phyloP scores from a whole-genome alignment of 2,113 vertebrate genomes.

The Azemiops feae region DNA sequence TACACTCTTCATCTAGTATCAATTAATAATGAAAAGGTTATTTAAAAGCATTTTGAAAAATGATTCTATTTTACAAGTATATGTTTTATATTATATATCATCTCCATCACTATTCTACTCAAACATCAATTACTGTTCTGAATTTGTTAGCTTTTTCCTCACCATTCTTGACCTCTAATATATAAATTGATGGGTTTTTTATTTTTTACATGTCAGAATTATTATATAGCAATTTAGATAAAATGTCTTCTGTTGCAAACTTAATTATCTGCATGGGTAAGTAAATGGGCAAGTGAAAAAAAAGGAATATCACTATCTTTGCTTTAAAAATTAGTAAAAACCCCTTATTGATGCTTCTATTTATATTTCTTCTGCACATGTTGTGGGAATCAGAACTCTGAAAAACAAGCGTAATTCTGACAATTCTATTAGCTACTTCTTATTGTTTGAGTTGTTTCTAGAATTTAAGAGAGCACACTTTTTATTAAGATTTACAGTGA shows the following conservation, averaged over 20 bases:
- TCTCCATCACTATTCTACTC: neutral
- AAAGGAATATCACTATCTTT: neutral
- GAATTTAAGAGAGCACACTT: neutral
- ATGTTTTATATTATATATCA: neutral
- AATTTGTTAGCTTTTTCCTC: neutral
- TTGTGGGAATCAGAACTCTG: neutral
- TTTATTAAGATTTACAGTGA: neutral
- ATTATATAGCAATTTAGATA: neutral
- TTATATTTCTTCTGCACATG: neutral
- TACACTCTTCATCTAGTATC: neutral
- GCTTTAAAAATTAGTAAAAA: neutral
- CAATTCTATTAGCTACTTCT: neutral
- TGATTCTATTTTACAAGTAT: neutral
- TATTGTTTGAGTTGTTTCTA: neutral
- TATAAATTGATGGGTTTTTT: neutral
- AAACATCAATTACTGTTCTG: neutral
- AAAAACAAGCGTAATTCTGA: neutral
- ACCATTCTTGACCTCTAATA: neutral
- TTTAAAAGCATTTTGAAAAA: neutral
- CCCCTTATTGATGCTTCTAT: neutral
- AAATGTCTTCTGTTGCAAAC: neutral
- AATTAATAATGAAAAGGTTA: neutral
- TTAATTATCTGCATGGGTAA: neutral
- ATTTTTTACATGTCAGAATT: neutral
- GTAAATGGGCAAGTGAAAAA: neutral